These are phyloP conservation scores for Oligia strigilis DNA, from an alignment of 2,888 invertebrate genomes.

Conservation along the genomic window DNA sequence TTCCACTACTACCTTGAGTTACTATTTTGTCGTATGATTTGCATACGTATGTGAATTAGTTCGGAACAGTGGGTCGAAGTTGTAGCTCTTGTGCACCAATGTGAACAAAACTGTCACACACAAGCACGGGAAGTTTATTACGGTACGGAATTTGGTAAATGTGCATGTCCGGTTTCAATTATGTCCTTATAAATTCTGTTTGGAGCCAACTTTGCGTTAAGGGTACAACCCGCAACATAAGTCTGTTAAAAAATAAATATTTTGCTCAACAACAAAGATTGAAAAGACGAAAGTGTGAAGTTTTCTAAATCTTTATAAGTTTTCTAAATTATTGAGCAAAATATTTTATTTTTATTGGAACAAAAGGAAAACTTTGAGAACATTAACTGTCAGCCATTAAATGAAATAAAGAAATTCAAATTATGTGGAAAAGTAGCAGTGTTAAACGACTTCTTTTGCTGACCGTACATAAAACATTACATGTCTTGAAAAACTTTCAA, in stretches of 20 bases:
- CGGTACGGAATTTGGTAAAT: slow-evolving; percentile 37
- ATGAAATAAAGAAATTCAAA: background rate
- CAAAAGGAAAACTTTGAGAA: background rate
- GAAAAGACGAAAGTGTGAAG: no score
- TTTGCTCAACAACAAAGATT: no score
- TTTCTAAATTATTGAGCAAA: background rate
- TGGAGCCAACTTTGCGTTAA: slow-evolving; percentile 8
- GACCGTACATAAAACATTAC: background rate
- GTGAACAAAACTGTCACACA: slow-evolving; percentile 42
- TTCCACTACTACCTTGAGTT: slow-evolving; percentile 15
- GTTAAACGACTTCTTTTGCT: background rate
- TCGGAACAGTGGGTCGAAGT: slow-evolving; percentile 25
- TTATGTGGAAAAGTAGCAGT: background rate
- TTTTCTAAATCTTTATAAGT: background rate
- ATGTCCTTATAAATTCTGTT: slow-evolving; percentile 18
- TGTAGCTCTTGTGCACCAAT: slow-evolving; percentile 35
- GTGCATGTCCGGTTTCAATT: slow-evolving; percentile 41
- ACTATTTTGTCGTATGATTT: slow-evolving; percentile 37
- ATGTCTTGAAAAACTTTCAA: background rate
- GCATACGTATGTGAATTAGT: slow-evolving; percentile 44
- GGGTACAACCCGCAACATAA: background rate
- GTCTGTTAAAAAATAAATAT: no score
- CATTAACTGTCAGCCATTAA: background rate
- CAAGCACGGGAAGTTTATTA: slow-evolving; percentile 55
- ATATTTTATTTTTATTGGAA: background rate